A percentile compares a stretch with the other conserved stretches of the same genome.
These are phyloP conservation scores for Oreocharis arfaki DNA, from an alignment of 2,113 vertebrate species.

Conservation along the genomic window DNA sequence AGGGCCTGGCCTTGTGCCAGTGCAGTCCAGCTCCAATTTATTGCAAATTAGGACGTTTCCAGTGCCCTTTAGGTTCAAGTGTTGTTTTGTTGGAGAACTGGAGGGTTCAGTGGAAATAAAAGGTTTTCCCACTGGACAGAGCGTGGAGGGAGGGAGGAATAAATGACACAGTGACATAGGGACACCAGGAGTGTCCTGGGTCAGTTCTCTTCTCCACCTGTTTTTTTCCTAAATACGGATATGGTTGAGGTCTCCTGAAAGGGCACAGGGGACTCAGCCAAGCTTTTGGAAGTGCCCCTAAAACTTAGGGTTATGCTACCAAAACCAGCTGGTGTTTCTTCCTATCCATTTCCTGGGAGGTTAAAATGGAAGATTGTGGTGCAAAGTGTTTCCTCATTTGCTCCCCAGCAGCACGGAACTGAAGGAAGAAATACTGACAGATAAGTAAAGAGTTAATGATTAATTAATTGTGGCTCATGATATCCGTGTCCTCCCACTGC, in stretches of 20 bases:
- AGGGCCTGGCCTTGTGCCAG: background rate
- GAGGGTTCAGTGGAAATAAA: background rate
- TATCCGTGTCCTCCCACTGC: background rate
- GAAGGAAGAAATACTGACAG: background rate
- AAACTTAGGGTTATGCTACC: background rate
- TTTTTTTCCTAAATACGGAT: background rate
- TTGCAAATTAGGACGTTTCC: background rate
- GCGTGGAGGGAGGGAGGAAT: background rate
- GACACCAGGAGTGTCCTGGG: background rate
- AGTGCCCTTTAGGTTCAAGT: background rate
- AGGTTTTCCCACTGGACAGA: background rate
- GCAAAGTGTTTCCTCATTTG: background rate
- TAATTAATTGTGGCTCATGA: background rate
- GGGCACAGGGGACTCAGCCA: background rate
- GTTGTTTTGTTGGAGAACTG: background rate
- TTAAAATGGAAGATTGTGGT: background rate
- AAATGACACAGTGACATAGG: background rate
- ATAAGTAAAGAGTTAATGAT: background rate
- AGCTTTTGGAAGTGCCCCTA: background rate
- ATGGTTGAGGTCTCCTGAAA: background rate
- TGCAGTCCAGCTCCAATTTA: background rate
- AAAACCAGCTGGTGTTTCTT: background rate
- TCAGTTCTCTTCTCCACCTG: background rate
- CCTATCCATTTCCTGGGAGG: background rate
- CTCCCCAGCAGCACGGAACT: background rate